Evolutionary conservation across 2,113 vertebrate genomes (phyloP).

Genomic region (Apeltes quadracus): DNA sequence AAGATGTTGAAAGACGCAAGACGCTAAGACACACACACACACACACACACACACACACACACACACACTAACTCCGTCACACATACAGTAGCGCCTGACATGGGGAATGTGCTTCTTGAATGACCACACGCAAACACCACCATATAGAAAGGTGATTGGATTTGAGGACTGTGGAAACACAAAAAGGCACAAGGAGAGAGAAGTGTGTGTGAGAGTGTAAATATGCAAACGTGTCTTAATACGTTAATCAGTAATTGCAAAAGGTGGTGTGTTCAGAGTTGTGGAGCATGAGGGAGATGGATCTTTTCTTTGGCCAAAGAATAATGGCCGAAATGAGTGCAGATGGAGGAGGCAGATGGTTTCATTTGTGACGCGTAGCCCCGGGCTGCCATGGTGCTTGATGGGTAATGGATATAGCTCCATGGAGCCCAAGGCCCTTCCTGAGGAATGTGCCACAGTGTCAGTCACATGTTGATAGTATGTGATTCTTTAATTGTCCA

Average conservation of each 20-base stretch:
- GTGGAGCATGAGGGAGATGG: constrained; percentile 34
- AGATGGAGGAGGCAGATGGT: constrained; percentile 85
- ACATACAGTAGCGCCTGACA: constrained; percentile 28
- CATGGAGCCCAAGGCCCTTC: constrained; percentile 59
- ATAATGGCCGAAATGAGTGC: constrained; percentile 79
- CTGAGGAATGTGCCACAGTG: constrained; percentile 64
- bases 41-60: constrained; percentile 32
- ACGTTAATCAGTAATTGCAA: constrained; percentile 28
- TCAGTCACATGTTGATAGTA: constrained; percentile 64
- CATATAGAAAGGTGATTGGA: constrained; percentile 14
- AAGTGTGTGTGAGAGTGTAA: not conserved
- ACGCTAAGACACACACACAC: constrained; percentile 48
- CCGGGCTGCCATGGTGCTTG: constrained; percentile 70
- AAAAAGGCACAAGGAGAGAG: constrained; percentile 4
- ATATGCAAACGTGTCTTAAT: constrained; percentile 31
- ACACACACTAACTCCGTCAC: constrained; percentile 30
- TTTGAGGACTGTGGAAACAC: constrained; percentile 17
- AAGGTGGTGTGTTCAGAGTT: constrained; percentile 33
- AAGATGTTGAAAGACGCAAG: constrained; percentile 80
- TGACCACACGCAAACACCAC: constrained; percentile 56
- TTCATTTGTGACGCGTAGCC: constrained; percentile 80
- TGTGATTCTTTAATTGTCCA: constrained; percentile 66
- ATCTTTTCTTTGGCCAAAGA: constrained; percentile 69
- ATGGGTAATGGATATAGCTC: constrained; percentile 79
- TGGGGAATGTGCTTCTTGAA: constrained; percentile 41